Base-by-base conservation (phyloP, 2,888 invertebrate genomes). In the Steinernema carpocapsae region DNA sequence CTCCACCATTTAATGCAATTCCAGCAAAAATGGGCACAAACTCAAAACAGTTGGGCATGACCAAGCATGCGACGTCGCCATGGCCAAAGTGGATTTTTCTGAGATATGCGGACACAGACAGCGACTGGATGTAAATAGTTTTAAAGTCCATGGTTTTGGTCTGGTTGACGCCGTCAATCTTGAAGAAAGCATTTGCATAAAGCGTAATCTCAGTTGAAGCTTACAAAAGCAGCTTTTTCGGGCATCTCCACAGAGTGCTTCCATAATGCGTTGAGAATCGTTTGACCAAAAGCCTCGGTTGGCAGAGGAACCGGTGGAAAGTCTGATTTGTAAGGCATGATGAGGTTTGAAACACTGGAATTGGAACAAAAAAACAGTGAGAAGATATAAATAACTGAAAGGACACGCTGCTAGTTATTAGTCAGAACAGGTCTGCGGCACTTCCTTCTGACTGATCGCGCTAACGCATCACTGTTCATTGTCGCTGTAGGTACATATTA, bases 11-110 rank as follows among this genome's bases (percentile, higher is more conserved):
- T 7, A 37, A 37, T 14, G 73, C 37, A 22, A 75, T 72, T 2
- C 76, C 80, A 37, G 77, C 42, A 72, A 80, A 72, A 12, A 76
- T 64, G 2, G 78, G 78, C 0, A 71, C 72, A 29, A 70, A 81
- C 64, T 81, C 77, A 37, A 77, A 72, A 32, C 76, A 74, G 71
- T 81, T 81, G 22, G 75, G 75, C 12, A 77, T 72, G 10, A 78
- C 80, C 32, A 76, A 74, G 59, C 76, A 75, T 0, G 80, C 75
- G 19, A 79, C 79, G 45, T 80, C 77, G 14, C 74, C 73, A 7
- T 76, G 72, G 0, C 76, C 78, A 37, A 75, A 75, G 19, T 24
- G n/a, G 6, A 22, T 22, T 7, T 24, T 19, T 0, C 22, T n/a
- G 14, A 75, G 56, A 51, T 64, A 75, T 1, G 48, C 45, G 0